Conservation (phyloP, 2,888 invertebrate genomes). For the Xestobium rufovillosum region DNA sequence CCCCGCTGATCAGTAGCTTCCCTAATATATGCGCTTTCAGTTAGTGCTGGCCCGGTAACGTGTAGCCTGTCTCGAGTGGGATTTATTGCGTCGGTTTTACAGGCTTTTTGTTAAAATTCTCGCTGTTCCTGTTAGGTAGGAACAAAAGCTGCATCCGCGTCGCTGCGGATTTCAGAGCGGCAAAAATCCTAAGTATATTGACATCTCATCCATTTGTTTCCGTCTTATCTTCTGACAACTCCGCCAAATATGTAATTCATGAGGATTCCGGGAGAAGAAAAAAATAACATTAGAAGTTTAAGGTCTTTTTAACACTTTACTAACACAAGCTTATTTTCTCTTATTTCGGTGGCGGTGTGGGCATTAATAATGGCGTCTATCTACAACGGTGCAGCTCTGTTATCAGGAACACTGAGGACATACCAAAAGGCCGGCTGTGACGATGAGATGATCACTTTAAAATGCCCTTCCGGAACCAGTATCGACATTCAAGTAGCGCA, state of each 20-base stretch:
- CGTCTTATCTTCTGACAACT: too few species aligned
- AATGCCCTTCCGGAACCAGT: constrained; percentile 86
- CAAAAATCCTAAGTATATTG: too few species aligned
- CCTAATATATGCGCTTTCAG: constrained; percentile 35
- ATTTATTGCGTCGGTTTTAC: constrained; percentile 34
- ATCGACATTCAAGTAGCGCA: constrained; percentile 88
- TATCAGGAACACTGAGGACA: constrained; percentile 83
- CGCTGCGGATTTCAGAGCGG: constrained; percentile 20
- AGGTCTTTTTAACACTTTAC: not conserved
- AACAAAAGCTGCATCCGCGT: constrained; percentile 30
- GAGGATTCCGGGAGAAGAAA: too few species aligned
- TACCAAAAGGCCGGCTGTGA: constrained; percentile 91
- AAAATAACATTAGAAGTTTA: too few species aligned
- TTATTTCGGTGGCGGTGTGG: constrained; percentile 12
- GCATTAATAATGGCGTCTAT: constrained; percentile 6
- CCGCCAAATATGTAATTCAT: too few species aligned
- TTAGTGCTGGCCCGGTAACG: constrained; percentile 33
- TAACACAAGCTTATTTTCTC: constrained; percentile 1
- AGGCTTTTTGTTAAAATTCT: constrained; percentile 35
- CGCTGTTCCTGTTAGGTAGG: constrained; percentile 31
- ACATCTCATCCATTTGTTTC: too few species aligned
- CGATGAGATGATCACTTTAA: constrained; percentile 76
- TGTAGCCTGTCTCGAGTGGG: constrained; percentile 33
- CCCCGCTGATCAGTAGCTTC: constrained; percentile 18
- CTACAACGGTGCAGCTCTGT: constrained; percentile 60